These are phyloP conservation scores for Semicossyphus pulcher DNA, from an alignment of 2,113 vertebrate species.

Conservation along the genomic window DNA sequence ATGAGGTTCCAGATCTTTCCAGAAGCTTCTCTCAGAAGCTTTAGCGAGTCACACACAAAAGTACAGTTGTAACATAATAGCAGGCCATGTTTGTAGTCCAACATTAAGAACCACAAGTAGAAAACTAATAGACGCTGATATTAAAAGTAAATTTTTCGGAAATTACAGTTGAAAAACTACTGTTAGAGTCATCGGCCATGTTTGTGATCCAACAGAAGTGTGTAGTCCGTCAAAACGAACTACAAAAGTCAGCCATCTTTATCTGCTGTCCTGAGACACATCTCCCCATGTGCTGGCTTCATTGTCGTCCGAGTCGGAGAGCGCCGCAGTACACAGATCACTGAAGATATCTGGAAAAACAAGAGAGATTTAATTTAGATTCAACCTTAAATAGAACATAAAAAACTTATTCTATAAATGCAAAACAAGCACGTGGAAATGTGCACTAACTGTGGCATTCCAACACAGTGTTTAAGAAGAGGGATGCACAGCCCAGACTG, in stretches of 20 bases:
- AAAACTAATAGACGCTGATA: slow-evolving; percentile 8
- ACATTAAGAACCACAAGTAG: slow-evolving; percentile 20
- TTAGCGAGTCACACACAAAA: slow-evolving; percentile 21
- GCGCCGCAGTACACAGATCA: slow-evolving; percentile 82
- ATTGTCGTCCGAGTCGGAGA: slow-evolving; percentile 83
- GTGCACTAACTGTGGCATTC: slow-evolving; percentile 24
- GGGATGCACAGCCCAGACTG: slow-evolving; percentile 29
- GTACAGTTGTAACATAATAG: slow-evolving; percentile 19
- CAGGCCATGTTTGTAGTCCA: slow-evolving; percentile 26
- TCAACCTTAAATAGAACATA: background rate
- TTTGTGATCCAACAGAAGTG: slow-evolving; percentile 48
- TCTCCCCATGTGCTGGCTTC: slow-evolving; percentile 74
- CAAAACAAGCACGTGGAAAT: slow-evolving; percentile 5
- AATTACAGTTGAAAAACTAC: slow-evolving; percentile 31
- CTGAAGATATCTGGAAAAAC: slow-evolving; percentile 86
- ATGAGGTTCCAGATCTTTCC: slow-evolving; percentile 32
- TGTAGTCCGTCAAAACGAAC: slow-evolving; percentile 24
- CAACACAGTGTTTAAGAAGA: slow-evolving; percentile 33
- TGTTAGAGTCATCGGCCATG: background rate
- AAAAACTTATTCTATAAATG: background rate
- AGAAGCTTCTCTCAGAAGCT: slow-evolving; percentile 10
- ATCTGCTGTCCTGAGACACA: slow-evolving; percentile 82
- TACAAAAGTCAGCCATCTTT: slow-evolving; percentile 45
- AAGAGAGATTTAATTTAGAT: slow-evolving; percentile 37
- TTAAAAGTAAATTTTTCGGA: slow-evolving; percentile 51